These are phyloP conservation scores for Bradypodion ventrale DNA, from an alignment of 2,797 vertebrate species.

Conservation along the genomic window DNA sequence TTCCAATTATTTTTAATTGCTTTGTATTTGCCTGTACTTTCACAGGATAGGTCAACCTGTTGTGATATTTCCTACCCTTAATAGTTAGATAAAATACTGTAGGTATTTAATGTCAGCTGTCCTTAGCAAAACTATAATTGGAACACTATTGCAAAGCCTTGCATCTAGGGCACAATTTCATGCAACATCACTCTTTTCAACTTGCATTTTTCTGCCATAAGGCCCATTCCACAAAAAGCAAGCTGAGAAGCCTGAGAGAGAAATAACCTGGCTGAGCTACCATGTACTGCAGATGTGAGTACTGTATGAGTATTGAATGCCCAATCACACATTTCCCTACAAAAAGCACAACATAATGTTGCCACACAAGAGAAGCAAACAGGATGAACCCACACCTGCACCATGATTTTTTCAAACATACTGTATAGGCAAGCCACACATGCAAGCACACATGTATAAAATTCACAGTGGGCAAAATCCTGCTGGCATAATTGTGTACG, in stretches of 20 bases:
- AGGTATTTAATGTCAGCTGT: background rate
- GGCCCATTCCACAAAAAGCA: background rate
- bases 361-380: too few species aligned
- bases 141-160: background rate
- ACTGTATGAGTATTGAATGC: background rate
- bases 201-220: background rate
- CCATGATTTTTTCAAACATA: too few species aligned
- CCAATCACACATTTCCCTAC: background rate
- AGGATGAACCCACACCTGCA: too few species aligned
- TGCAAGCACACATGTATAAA: too few species aligned
- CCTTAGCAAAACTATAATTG: background rate
- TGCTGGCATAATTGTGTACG: too few species aligned
- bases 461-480: too few species aligned
- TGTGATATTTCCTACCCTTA: background rate
- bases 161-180: background rate
- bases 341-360: background rate
- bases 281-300: background rate
- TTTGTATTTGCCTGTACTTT: background rate
- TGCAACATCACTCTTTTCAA: background rate
- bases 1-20: constrained; percentile 20
- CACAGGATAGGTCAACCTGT: background rate
- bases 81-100: background rate
- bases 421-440: too few species aligned
- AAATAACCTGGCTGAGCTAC: background rate
- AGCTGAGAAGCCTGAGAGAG: background rate